Evolutionary conservation across 2,113 vertebrate species (phyloP).

Genomic region (Sander vitreus): DNA sequence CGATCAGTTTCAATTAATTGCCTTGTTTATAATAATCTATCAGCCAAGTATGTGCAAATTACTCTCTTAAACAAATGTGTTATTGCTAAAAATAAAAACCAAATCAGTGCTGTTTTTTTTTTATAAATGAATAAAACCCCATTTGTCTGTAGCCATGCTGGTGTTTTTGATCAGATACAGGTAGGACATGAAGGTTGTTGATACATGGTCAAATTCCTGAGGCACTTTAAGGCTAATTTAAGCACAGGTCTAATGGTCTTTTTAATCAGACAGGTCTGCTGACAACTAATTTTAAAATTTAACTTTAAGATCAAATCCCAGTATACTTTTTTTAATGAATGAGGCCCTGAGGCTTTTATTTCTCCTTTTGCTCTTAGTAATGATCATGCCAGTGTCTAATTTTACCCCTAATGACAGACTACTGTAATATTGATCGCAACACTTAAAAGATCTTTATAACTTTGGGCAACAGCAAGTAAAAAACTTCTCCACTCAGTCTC

Average conservation of each 20-base stretch:
- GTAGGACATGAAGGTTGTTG: not conserved
- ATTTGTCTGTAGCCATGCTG: not conserved
- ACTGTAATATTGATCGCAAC: constrained; percentile 16
- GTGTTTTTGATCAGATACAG: not conserved
- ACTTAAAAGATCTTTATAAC: not conserved
- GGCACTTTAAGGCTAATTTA: not conserved
- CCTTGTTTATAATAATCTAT: not conserved
- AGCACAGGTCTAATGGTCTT: constrained; percentile 12
- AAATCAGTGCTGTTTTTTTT: not conserved
- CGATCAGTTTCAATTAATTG: not conserved
- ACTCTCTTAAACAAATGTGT: not conserved
- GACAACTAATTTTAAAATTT: constrained; percentile 34
- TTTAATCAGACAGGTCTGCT: constrained; percentile 31
- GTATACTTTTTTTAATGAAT: constrained; percentile 43
- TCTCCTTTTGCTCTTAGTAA: constrained; percentile 25
- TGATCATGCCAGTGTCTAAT: constrained; percentile 39
- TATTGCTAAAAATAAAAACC: not conserved
- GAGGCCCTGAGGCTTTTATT: constrained; percentile 22
- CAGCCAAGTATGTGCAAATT: not conserved
- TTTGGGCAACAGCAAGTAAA: not conserved
- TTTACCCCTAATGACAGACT: constrained; percentile 17
- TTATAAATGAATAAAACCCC: not conserved
- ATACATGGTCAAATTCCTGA: not conserved
- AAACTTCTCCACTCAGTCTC: too few relatives aligned
- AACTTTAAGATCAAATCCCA: constrained; percentile 48